Evolutionary conservation across 2,888 invertebrate species (phyloP).

Genomic region (Xestoiulus laeticollis): DNA sequence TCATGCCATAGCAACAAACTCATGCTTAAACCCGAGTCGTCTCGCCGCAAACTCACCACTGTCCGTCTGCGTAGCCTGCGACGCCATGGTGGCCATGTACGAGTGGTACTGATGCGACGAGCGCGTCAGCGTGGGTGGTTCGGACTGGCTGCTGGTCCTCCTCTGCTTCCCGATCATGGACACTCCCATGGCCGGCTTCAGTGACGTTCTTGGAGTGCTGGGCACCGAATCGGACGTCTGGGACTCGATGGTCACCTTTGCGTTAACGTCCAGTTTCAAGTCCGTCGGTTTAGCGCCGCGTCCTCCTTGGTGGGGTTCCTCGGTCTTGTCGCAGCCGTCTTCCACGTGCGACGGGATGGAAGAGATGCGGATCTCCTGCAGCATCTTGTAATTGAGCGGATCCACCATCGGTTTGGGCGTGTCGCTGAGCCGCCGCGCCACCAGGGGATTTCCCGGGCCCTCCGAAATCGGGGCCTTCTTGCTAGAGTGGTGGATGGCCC

Average conservation of each 20-base stretch:
- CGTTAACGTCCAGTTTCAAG: background rate
- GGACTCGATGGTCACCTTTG: background rate
- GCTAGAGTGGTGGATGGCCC: conserved; percentile 48
- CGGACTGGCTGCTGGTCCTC: conserved; percentile 56
- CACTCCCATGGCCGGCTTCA: conserved; percentile 64
- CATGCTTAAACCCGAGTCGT: background rate
- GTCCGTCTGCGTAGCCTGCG: conserved; percentile 55
- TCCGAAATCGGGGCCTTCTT: conserved; percentile 40
- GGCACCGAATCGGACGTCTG: conserved; percentile 25
- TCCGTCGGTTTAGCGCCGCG: background rate
- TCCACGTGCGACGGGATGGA: conserved; percentile 57
- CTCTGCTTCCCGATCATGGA: conserved; percentile 64
- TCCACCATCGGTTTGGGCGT: background rate
- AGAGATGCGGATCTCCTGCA: conserved; percentile 47
- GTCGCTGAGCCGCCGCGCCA: background rate
- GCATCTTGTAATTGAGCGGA: conserved; percentile 1
- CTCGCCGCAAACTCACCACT: conserved; percentile 46
- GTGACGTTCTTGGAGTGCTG: conserved; percentile 54
- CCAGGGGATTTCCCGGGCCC: background rate
- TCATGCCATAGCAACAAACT: background rate
- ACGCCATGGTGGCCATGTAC: conserved; percentile 33
- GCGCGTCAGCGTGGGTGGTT: background rate
- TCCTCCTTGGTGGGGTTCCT: background rate
- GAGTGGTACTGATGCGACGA: conserved; percentile 14
- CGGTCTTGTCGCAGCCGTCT: conserved; percentile 48